Evolutionary conservation across 1,140 invertebrate species (phyloP).

Genomic region (Eciton burchellii): DNA sequence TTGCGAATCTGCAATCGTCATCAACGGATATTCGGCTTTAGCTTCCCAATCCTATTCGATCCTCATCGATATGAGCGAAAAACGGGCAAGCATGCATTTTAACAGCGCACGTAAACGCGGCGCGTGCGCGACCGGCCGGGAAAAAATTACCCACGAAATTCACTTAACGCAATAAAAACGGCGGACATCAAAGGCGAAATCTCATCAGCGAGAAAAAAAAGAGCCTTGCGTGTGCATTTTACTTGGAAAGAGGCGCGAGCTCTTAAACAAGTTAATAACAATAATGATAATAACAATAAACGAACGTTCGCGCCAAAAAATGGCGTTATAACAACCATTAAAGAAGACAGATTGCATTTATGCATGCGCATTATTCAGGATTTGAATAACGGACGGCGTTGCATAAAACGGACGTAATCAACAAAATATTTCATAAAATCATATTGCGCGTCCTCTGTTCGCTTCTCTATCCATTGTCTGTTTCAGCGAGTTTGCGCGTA

Average conservation of each 20-base stretch:
- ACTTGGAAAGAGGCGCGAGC: conserved; percentile 30
- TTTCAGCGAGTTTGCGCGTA: neutral
- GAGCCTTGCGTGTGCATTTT: conserved; percentile 42
- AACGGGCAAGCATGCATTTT: conserved; percentile 45
- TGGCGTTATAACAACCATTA: conserved; percentile 20
- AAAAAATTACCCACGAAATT: conserved; percentile 55
- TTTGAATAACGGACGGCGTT: conserved; percentile 10
- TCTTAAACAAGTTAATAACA: conserved; percentile 50
- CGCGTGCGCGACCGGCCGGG: neutral
- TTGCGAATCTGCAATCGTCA: conserved; percentile 20
- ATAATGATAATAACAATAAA: conserved; percentile 33
- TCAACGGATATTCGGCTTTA: conserved; percentile 37
- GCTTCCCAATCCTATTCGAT: conserved; percentile 31
- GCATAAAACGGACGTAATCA: conserved; percentile 5
- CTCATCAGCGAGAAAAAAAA: conserved; percentile 47
- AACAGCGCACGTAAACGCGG: conserved; percentile 33
- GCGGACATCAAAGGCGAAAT: conserved; percentile 54
- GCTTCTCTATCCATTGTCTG: neutral
- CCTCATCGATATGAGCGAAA: conserved; percentile 31
- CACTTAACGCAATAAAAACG: conserved; percentile 54
- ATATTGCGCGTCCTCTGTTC: neutral
- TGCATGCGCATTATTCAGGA: conserved; percentile 2
- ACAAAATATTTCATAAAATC: conserved; percentile 2
- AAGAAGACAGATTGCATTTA: conserved; percentile 22
- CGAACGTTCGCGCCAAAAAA: conserved; percentile 38